phyloP scores from a whole-genome alignment of 2,888 invertebrate species.

The Trichacis sp. region DNA sequence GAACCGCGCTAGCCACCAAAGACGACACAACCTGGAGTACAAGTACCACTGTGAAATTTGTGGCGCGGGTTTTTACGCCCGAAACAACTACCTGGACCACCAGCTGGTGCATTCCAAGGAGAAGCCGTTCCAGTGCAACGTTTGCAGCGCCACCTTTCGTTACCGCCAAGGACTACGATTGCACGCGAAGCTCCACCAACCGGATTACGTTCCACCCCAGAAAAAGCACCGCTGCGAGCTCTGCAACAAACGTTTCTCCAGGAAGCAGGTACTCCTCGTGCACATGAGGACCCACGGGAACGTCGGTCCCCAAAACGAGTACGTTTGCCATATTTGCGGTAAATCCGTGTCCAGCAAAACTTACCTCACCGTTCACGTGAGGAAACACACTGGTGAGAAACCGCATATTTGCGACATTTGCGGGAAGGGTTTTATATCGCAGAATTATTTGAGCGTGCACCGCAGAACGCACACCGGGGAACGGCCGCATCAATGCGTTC shows the following conservation, averaged over 20 bases:
- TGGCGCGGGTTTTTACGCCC: slow-evolving; percentile 57
- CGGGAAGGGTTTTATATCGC: slow-evolving; percentile 65
- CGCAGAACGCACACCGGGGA: slow-evolving; percentile 66
- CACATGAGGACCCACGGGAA: slow-evolving; percentile 66
- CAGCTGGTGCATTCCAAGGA: slow-evolving; percentile 56
- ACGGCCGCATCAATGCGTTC: slow-evolving; percentile 63
- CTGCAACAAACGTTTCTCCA: slow-evolving; percentile 65
- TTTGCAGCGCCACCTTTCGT: slow-evolving; percentile 65
- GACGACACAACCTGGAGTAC: slow-evolving; percentile 59
- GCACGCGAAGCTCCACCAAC: slow-evolving; percentile 65
- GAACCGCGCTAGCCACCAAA: slow-evolving; percentile 55
- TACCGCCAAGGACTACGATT: slow-evolving; percentile 63
- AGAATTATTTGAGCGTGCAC: slow-evolving; percentile 66
- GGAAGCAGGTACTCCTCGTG: slow-evolving; percentile 64
- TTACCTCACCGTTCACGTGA: slow-evolving; percentile 74
- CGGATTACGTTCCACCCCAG: slow-evolving; percentile 65
- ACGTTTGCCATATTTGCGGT: slow-evolving; percentile 74
- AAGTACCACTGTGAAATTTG: slow-evolving; percentile 64
- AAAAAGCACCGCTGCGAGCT: slow-evolving; percentile 66
- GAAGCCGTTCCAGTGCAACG: slow-evolving; percentile 64
- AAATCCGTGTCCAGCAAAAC: slow-evolving; percentile 74
- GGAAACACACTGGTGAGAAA: slow-evolving; percentile 76
- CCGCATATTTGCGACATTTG: slow-evolving; percentile 73
- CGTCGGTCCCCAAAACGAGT: slow-evolving; percentile 68
- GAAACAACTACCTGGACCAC: slow-evolving; percentile 60